phyloP scores from a whole-genome alignment of 2,888 invertebrate genomes.

The Mythimna pallens region DNA sequence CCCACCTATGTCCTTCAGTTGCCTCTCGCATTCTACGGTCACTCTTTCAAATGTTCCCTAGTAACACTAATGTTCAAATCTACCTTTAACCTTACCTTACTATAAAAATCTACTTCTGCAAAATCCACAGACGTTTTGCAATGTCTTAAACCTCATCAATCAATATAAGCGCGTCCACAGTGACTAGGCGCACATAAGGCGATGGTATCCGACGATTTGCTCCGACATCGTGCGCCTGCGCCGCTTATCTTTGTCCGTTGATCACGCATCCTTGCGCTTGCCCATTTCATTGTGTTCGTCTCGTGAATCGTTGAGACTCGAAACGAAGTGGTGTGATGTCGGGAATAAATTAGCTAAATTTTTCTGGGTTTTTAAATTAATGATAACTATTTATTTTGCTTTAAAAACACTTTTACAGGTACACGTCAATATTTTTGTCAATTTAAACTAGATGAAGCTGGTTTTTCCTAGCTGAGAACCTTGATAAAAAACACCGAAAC shows the following conservation, averaged over 20 bases:
- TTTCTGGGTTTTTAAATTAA: background rate
- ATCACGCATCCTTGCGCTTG: constrained; percentile 52
- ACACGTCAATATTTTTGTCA: too few relatives aligned
- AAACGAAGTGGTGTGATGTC: constrained; percentile 30
- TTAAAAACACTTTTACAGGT: too few relatives aligned
- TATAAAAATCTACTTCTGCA: background rate
- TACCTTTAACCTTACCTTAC: background rate
- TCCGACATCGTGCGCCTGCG: constrained; percentile 38
- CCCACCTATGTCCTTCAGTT: too few relatives aligned
- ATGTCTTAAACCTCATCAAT: constrained; percentile 32
- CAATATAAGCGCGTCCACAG: constrained; percentile 33
- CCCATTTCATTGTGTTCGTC: constrained; percentile 47
- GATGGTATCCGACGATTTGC: constrained; percentile 48
- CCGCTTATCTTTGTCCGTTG: constrained; percentile 57
- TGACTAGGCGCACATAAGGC: constrained; percentile 13
- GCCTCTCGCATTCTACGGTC: too few relatives aligned
- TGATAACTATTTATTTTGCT: too few relatives aligned
- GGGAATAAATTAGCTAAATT: constrained; percentile 15
- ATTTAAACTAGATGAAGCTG: too few relatives aligned
- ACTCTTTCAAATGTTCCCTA: background rate
- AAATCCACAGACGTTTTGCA: constrained; percentile 11
- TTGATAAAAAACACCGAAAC: too few relatives aligned
- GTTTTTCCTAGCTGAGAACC: too few relatives aligned
- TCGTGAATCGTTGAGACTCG: constrained; percentile 15
- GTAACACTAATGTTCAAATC: background rate